Base-by-base conservation (phyloP, 1,140 invertebrate genomes). In the Zophobas atratus region DNA sequence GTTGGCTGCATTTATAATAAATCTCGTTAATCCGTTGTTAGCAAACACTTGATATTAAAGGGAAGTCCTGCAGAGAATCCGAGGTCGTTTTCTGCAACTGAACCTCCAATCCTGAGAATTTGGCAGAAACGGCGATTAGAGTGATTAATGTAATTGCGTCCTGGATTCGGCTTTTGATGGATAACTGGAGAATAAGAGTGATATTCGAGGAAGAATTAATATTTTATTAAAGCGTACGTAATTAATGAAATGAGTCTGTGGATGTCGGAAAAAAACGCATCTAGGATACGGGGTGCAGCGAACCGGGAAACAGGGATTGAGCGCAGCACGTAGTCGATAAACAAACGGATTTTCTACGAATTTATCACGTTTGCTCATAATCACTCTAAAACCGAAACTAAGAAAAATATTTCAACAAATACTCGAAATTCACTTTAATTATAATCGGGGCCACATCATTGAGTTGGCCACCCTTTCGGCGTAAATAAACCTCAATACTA, bases 21-120 rank as follows among this genome's bases (percentile, higher is more conserved):
- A 67, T 46, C 35, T 39, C 60, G 60, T 67, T 67, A 39, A 67
- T 67, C 35, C 60, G 60, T 67, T 67, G 60, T 67, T 67, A 46
- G 60, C 38, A 46, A 67, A 67, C 60, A 38, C 60, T 67, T 60
- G 34, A 38, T 46, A 46, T 39, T 33, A 67, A 67, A 46, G n/a
- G 35, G 6, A 20, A 20, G 36, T 60, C 34, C 38, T 39, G 34
- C 56, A 39, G 60, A 20, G 20, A 20, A 20, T 36, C 60, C 60
- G 38, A 67, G 33, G 34, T n/a, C 38, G 56, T 2, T 33, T 34
- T 2, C 20, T 34, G 56, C 8, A 6, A 2, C 56, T 60, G 60
- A 67, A 67, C 35, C 32, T 46, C 33, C 60, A 35, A 67, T 5
- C 34, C 60, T n/a, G 1, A n/a, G 35, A 38, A 67, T 51, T 51